Evolutionary conservation across 2,797 vertebrate genomes (phyloP).

Genomic region (Huso huso): DNA sequence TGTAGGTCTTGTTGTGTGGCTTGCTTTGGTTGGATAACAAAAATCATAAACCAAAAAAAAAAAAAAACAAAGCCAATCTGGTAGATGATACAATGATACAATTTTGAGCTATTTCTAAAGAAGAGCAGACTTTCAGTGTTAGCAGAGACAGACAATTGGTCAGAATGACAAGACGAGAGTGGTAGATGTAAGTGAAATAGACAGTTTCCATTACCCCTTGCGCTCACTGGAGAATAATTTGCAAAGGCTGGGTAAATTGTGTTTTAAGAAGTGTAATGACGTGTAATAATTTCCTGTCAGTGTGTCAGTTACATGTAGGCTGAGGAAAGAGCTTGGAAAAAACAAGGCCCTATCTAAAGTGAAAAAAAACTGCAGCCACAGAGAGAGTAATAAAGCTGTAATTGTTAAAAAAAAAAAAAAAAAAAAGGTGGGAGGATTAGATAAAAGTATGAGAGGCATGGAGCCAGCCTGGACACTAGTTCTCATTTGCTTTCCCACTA

Average conservation of each 20-base stretch:
- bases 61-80: conserved; percentile 16
- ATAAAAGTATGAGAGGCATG: conserved; percentile 40
- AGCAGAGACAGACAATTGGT: conserved; percentile 37
- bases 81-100: conserved; percentile 11
- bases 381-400: conserved; percentile 34
- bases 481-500: conserved; percentile 46
- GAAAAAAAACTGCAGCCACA: conserved; percentile 23
- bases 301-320: conserved; percentile 52
- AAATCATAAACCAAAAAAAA: conserved; percentile 11
- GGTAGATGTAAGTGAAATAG: conserved; percentile 61
- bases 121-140: conserved; percentile 16
- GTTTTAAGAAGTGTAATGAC: conserved; percentile 78
- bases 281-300: conserved; percentile 78
- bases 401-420: conserved; percentile 27
- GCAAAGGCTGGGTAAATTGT: conserved; percentile 72
- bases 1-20: too few relatives aligned
- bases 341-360: conserved; percentile 14
- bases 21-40: too few relatives aligned
- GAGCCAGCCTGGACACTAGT: conserved; percentile 36
- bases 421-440: conserved; percentile 42
- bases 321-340: conserved; percentile 23
- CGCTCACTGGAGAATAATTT: conserved; percentile 64
- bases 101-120: conserved; percentile 24
- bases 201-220: conserved; percentile 75
- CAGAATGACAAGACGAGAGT: conserved; percentile 48